phyloP scores from a whole-genome alignment of 2,113 vertebrate genomes.

The Hippolais icterina region DNA sequence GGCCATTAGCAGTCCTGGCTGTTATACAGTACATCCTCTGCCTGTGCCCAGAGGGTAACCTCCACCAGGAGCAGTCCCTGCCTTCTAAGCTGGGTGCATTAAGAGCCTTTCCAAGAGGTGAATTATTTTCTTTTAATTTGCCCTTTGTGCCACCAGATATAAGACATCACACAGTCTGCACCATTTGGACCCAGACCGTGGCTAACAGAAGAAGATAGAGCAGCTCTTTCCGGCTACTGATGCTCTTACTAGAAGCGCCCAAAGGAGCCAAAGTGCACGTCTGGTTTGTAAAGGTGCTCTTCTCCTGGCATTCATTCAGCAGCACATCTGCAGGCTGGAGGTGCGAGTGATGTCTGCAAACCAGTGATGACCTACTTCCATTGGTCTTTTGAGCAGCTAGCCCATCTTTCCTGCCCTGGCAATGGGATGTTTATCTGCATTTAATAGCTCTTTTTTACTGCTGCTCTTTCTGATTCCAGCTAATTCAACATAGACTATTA shows the following conservation, averaged over 20 bases:
- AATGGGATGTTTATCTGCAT: neutral
- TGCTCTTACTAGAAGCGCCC: neutral
- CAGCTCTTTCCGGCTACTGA: neutral
- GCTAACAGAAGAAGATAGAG: conserved; percentile 47
- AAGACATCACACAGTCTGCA: conserved; percentile 30
- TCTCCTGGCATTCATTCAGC: neutral
- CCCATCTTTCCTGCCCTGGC: neutral
- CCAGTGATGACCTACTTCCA: neutral
- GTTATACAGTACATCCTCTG: neutral
- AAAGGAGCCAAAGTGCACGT: neutral
- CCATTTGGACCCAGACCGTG: neutral
- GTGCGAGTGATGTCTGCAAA: neutral
- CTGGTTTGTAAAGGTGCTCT: neutral
- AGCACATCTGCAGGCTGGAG: neutral
- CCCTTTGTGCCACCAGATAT: neutral
- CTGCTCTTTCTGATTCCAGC: neutral
- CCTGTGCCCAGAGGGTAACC: neutral
- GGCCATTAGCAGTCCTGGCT: neutral
- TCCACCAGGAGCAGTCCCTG: neutral
- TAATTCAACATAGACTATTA: neutral
- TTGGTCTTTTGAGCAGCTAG: neutral
- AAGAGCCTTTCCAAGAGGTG: neutral
- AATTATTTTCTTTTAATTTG: neutral
- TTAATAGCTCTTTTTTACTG: neutral
- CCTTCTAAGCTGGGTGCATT: neutral